phyloP scores from a whole-genome alignment of 2,888 invertebrate species.

The Polyommatus icarus region DNA sequence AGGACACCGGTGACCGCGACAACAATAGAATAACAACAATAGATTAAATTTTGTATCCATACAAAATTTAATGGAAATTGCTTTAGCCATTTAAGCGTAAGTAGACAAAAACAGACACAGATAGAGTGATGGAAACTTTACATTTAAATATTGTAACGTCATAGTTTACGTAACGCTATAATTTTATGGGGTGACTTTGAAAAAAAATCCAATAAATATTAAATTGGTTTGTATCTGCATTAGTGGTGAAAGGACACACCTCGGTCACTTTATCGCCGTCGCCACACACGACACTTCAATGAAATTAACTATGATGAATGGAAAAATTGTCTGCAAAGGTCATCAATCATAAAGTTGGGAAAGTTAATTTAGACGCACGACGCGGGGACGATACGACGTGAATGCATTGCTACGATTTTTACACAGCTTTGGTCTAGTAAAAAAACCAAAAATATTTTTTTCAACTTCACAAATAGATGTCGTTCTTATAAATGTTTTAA shows the following conservation, averaged over 20 bases:
- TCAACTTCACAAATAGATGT: no score
- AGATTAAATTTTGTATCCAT: no score
- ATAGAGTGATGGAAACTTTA: no score
- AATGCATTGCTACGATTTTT: slow-evolving; percentile 28
- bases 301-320: slow-evolving; percentile 78
- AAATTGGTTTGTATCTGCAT: slow-evolving; percentile 53
- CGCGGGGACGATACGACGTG: slow-evolving; percentile 48
- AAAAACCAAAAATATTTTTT: background rate
- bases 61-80: no score
- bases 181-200: slow-evolving; percentile 15
- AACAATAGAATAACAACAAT: no score
- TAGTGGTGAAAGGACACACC: slow-evolving; percentile 49
- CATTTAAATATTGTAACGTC: background rate
- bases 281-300: slow-evolving; percentile 68
- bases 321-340: slow-evolving; percentile 63
- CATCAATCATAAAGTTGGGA: slow-evolving; percentile 71
- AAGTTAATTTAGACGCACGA: slow-evolving; percentile 51
- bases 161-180: background rate
- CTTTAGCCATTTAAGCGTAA: no score
- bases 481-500: no score
- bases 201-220: slow-evolving; percentile 32
- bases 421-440: slow-evolving; percentile 29
- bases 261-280: slow-evolving; percentile 55
- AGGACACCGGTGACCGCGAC: no score
- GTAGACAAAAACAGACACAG: no score